These are phyloP conservation scores for Dasysyrphus albostriatus DNA, from an alignment of 2,888 invertebrate species.

Conservation along the genomic window DNA sequence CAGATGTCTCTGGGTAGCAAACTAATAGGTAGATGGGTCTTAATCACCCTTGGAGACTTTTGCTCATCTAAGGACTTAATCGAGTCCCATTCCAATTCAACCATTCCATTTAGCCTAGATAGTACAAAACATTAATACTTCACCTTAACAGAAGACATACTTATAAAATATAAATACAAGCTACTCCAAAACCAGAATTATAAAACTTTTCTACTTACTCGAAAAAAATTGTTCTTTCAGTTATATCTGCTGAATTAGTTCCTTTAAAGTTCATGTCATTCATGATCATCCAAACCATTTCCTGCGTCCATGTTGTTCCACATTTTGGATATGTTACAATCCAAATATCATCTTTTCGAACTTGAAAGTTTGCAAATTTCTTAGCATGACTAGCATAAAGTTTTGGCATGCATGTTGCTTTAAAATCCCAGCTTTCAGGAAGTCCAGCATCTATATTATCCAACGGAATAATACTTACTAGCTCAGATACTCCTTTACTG, in stretches of 20 bases:
- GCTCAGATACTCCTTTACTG: slow-evolving; percentile 2
- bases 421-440: slow-evolving; percentile 17
- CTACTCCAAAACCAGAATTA: too few species aligned
- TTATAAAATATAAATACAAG: too few species aligned
- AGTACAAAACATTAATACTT: not conserved
- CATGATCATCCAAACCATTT: slow-evolving; percentile 71
- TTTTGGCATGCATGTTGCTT: slow-evolving; percentile 43
- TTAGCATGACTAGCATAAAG: slow-evolving; percentile 1
- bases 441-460: slow-evolving; percentile 20
- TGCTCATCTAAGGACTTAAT: slow-evolving; percentile 25
- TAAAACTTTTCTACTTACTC: slow-evolving; percentile 42
- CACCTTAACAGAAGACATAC: too few species aligned
- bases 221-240: slow-evolving; percentile 62
- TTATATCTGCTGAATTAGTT: slow-evolving; percentile 35
- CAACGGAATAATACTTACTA: slow-evolving; percentile 24
- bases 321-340: slow-evolving; percentile 70
- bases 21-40: slow-evolving; percentile 65
- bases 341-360: slow-evolving; percentile 74
- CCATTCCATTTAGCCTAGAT: slow-evolving; percentile 22
- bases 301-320: slow-evolving; percentile 76
- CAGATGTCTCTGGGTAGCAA: slow-evolving; percentile 68
- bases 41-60: slow-evolving; percentile 63
- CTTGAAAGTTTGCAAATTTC: slow-evolving; percentile 56
- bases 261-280: slow-evolving; percentile 62
- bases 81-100: not conserved